Percentiles rank a stretch among this genome's conserved stretches.
Conservation (phyloP, 2,797 vertebrate genomes). For the Bryconaethiops microstoma region DNA sequence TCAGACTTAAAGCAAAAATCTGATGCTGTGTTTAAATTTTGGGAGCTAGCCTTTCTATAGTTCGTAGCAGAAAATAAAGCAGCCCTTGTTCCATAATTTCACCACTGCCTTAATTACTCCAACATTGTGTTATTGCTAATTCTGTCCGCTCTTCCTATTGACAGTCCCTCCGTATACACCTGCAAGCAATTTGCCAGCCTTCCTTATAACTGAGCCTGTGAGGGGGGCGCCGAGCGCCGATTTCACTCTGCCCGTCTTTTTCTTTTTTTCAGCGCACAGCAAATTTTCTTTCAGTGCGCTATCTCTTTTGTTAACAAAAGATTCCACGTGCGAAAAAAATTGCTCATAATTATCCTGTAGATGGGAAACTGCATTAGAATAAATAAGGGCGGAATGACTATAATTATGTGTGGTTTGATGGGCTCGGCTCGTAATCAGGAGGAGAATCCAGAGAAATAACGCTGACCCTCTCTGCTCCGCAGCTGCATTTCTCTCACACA, state of each 20-base stretch:
- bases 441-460: conserved; percentile 99
- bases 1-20: not conserved
- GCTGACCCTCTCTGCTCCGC: conserved; percentile 99
- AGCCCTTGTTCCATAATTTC: conserved; percentile 86
- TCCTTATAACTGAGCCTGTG: conserved; percentile 87
- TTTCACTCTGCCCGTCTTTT: conserved; percentile 72
- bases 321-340: conserved; percentile 98
- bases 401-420: conserved; percentile 99
- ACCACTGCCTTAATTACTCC: conserved; percentile 91
- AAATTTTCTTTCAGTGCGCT: conserved; percentile 96
- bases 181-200: conserved; percentile 99
- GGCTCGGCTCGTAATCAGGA: conserved; percentile 99
- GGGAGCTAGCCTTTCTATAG: conserved; percentile 58
- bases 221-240: conserved; percentile 91
- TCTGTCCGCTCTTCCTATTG: conserved; percentile 90
- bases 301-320: conserved; percentile 99
- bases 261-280: conserved; percentile 83
- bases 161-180: conserved; percentile 94
- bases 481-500: conserved; percentile 90
- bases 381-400: conserved; percentile 99
- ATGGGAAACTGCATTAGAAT: conserved; percentile 99
- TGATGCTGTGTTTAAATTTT: conserved; percentile 51
- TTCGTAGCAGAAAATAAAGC: conserved; percentile 76
- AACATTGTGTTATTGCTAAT: conserved; percentile 94
- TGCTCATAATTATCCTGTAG: conserved; percentile 99